phyloP scores from a whole-genome alignment of 2,113 vertebrate genomes.

The Sceloporus tristichus region DNA sequence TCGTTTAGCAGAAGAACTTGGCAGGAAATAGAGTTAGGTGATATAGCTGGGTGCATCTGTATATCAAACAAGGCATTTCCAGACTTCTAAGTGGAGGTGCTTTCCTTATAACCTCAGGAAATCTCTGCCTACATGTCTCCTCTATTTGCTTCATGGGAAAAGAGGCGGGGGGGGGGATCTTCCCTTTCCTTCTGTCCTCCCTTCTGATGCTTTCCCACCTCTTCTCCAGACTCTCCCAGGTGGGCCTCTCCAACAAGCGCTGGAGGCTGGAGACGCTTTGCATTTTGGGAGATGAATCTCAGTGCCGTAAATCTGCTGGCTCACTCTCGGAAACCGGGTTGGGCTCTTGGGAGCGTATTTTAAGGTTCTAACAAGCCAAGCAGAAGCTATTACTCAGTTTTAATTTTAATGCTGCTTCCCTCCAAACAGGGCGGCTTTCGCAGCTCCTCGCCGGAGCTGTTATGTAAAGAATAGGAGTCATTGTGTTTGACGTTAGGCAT shows the following conservation, averaged over 20 bases:
- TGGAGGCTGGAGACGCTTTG: neutral
- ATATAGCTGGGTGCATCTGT: conserved; percentile 13
- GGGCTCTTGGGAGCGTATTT: conserved; percentile 40
- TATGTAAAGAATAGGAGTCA: conserved; percentile 53
- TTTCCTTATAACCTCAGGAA: conserved; percentile 15
- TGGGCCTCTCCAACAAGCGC: neutral
- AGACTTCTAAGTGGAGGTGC: neutral
- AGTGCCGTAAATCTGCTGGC: neutral
- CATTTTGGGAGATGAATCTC: neutral
- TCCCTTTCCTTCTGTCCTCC: neutral
- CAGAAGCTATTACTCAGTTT: conserved; percentile 35
- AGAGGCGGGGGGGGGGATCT: neutral
- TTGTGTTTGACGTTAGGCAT: conserved; percentile 51
- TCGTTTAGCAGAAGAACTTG: neutral
- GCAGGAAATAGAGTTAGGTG: neutral
- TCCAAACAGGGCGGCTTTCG: conserved; percentile 37
- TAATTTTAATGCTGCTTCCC: conserved; percentile 58
- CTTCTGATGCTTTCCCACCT: neutral
- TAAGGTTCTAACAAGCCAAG: conserved; percentile 61
- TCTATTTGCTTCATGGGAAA: neutral
- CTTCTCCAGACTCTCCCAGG: neutral
- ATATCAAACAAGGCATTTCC: neutral
- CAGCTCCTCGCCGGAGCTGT: conserved; percentile 55
- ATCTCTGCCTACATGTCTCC: neutral
- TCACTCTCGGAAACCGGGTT: conserved; percentile 10